A percentile compares a stretch with the other conserved stretches of the same genome.
Conservation (phyloP, 2,888 invertebrate genomes). For the Drosophila crucigera region DNA sequence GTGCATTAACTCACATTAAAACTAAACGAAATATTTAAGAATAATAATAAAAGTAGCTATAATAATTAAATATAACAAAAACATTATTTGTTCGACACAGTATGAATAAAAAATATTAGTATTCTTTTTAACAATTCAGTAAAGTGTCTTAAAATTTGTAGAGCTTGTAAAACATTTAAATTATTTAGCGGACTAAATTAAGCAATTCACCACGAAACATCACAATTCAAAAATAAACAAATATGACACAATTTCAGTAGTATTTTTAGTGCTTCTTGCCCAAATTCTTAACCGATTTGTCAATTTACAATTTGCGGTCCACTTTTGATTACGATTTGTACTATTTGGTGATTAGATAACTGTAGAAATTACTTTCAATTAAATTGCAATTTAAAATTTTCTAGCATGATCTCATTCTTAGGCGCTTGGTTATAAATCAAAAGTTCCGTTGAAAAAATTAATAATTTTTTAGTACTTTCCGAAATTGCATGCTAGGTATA, state of each 20-base stretch:
- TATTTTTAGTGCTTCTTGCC: not conserved
- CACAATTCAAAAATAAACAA: not conserved
- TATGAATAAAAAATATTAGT: not conserved
- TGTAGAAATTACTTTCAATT: slow-evolving; percentile 42
- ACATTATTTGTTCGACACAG: not conserved
- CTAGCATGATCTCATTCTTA: slow-evolving; percentile 50
- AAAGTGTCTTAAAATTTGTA: not conserved
- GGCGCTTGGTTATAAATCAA: not conserved
- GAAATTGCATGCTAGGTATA: slow-evolving; percentile 13
- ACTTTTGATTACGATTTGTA: slow-evolving; percentile 24
- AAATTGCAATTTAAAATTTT: slow-evolving; percentile 16
- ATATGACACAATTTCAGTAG: not conserved
- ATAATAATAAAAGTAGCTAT: slow-evolving; percentile 4
- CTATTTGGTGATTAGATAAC: slow-evolving; percentile 32
- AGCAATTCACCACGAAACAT: not conserved
- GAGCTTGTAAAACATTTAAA: not conserved
- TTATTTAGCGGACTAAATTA: not conserved
- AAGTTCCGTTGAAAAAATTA: not conserved
- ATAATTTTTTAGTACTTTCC: not conserved
- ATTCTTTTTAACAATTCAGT: not conserved
- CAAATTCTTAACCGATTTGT: slow-evolving; percentile 1
- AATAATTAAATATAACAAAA: not conserved
- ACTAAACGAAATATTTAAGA: slow-evolving; percentile 41
- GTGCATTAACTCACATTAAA: slow-evolving; percentile 41
- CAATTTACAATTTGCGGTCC: slow-evolving; percentile 12